Evolutionary conservation across 2,797 vertebrate genomes (phyloP).

Genomic region (Australoheros facetus): DNA sequence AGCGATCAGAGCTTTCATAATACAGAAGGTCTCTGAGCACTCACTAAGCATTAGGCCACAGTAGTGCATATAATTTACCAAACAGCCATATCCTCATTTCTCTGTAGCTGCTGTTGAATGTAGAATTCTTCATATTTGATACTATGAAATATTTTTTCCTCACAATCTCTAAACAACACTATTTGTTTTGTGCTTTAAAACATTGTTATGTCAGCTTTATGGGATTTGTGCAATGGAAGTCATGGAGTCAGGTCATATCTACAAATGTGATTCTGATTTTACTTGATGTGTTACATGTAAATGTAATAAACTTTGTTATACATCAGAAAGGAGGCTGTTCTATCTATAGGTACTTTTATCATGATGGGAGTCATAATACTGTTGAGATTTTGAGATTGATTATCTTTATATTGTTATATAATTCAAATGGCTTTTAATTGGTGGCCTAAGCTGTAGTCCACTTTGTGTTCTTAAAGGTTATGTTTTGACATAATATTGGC

Average conservation of each 20-base stretch:
- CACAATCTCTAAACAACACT: background rate
- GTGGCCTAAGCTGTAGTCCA: background rate
- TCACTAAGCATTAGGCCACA: constrained; percentile 20
- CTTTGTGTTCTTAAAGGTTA: background rate
- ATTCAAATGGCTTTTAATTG: background rate
- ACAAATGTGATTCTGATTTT: background rate
- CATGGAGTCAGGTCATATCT: background rate
- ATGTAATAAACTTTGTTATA: background rate
- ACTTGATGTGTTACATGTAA: background rate
- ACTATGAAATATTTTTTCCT: background rate
- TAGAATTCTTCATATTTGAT: constrained; percentile 8
- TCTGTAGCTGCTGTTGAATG: constrained; percentile 9
- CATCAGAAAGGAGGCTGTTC: background rate
- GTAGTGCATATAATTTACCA: constrained; percentile 16
- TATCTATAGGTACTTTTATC: background rate
- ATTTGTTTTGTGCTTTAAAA: background rate
- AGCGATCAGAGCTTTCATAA: constrained; percentile 28
- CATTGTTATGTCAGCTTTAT: background rate
- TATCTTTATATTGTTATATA: no score
- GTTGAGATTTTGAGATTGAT: background rate
- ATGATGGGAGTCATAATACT: background rate
- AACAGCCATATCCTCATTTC: constrained; percentile 4
- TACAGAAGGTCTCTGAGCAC: constrained; percentile 16
- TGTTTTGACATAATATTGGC: background rate
- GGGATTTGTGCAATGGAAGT: constrained; percentile 1